Conservation (phyloP, 2,797 vertebrate genomes). For the Caiman crocodilus region DNA sequence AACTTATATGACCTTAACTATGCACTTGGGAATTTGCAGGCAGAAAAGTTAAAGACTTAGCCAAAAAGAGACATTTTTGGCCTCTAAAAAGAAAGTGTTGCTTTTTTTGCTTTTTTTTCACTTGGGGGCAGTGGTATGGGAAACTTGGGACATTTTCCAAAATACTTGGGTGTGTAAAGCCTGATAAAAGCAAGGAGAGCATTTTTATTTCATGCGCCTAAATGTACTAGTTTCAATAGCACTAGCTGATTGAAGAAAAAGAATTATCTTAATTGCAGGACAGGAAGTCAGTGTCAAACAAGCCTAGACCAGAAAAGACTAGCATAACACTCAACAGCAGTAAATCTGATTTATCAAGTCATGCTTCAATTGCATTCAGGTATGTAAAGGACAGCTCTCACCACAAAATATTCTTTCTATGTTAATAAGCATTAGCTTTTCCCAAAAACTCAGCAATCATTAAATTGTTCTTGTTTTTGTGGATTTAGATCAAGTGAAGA, state of each 20-base stretch:
- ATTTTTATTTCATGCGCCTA: constrained; percentile 55
- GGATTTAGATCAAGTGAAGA: neutral
- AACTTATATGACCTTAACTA: constrained; percentile 72
- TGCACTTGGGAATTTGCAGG: constrained; percentile 50
- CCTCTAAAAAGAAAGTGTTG: constrained; percentile 53
- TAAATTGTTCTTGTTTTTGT: neutral
- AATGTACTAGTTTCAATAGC: constrained; percentile 51
- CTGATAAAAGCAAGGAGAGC: constrained; percentile 46
- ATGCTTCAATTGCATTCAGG: constrained; percentile 2
- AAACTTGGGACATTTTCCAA: constrained; percentile 58
- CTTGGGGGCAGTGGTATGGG: neutral
- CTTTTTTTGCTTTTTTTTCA: neutral
- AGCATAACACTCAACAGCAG: constrained; percentile 33
- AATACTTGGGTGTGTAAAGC: constrained; percentile 47
- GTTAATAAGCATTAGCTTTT: neutral
- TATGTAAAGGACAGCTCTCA: constrained; percentile 19
- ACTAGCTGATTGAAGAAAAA: constrained; percentile 68
- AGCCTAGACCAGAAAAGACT: constrained; percentile 33
- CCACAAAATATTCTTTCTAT: neutral
- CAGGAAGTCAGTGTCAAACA: constrained; percentile 64
- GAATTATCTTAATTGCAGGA: constrained; percentile 59
- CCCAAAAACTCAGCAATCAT: neutral
- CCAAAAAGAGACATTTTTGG: constrained; percentile 57
- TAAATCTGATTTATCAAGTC: constrained; percentile 42
- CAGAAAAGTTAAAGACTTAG: constrained; percentile 55